A percentile compares a stretch with the other conserved stretches of the same genome.
These are phyloP conservation scores for Ephialtes manifestator DNA, from an alignment of 2,888 invertebrate species.

Conservation along the genomic window DNA sequence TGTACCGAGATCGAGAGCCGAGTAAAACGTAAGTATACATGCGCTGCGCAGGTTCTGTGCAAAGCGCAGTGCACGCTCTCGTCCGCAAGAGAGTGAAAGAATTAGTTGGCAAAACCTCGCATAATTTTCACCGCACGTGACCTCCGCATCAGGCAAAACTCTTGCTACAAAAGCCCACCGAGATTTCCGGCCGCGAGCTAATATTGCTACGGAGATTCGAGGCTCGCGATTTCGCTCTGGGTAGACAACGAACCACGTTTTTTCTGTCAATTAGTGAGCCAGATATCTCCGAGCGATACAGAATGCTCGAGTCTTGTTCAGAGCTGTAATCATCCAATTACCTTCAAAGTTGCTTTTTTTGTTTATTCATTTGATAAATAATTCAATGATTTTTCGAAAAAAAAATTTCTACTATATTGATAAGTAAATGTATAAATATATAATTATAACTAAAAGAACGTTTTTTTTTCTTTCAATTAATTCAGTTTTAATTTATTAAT, in stretches of 20 bases:
- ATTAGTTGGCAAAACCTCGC: constrained; percentile 38
- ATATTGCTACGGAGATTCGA: neutral
- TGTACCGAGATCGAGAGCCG: constrained; percentile 26
- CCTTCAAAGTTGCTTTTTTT: too few relatives aligned
- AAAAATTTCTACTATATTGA: too few relatives aligned
- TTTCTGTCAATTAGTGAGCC: neutral
- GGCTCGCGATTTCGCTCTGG: neutral
- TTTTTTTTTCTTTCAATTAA: too few relatives aligned
- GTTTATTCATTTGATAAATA: too few relatives aligned
- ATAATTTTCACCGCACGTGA: constrained; percentile 43
- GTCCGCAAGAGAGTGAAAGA: constrained; percentile 9
- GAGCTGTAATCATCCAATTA: too few relatives aligned
- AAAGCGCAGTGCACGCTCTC: neutral
- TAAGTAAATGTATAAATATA: too few relatives aligned
- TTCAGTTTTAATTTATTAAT: too few relatives aligned
- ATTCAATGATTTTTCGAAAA: too few relatives aligned
- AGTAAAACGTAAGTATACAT: neutral
- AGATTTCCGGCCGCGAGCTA: neutral
- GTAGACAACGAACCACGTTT: neutral
- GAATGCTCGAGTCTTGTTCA: neutral
- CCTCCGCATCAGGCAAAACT: neutral
- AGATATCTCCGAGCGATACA: neutral
- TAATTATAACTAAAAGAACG: too few relatives aligned
- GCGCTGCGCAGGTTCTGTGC: neutral
- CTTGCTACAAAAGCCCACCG: neutral